A percentile compares a stretch with the other conserved stretches of the same genome.
phyloP scores from a whole-genome alignment of 2,888 invertebrate genomes.

The Brenthis hecate region DNA sequence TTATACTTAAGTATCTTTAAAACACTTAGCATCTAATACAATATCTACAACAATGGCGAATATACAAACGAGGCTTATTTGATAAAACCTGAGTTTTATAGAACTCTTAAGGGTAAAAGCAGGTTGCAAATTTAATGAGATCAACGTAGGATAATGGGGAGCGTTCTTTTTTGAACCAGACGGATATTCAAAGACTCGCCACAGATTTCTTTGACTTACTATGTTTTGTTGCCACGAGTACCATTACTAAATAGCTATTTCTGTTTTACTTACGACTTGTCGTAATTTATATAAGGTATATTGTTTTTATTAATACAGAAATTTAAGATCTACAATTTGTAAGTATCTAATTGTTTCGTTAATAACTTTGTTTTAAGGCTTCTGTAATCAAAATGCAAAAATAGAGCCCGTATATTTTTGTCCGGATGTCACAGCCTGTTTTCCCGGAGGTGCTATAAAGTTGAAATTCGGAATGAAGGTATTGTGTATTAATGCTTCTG shows the following conservation, averaged over 20 bases:
- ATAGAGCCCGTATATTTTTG: background rate
- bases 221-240: constrained; percentile 19
- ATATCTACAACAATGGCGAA: background rate
- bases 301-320: background rate
- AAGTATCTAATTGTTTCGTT: no score
- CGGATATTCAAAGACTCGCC: constrained; percentile 29
- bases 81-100: constrained; percentile 28
- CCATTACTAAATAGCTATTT: constrained; percentile 23
- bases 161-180: constrained; percentile 29
- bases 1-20: no score
- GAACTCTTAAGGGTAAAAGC: constrained; percentile 27
- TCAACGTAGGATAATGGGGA: constrained; percentile 33
- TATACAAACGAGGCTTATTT: constrained; percentile 30
- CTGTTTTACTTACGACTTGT: constrained; percentile 2
- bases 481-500: no score
- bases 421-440: background rate
- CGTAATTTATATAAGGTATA: constrained; percentile 2
- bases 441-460: no score
- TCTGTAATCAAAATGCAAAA: no score
- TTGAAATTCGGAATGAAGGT: no score
- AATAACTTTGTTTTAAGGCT: no score
- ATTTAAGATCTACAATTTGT: no score
- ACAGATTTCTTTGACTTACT: constrained; percentile 28
- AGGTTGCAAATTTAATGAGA: constrained; percentile 38
- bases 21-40: background rate